These are phyloP conservation scores for Mesitornis unicolor DNA, from an alignment of 2,113 vertebrate species.

Conservation along the genomic window DNA sequence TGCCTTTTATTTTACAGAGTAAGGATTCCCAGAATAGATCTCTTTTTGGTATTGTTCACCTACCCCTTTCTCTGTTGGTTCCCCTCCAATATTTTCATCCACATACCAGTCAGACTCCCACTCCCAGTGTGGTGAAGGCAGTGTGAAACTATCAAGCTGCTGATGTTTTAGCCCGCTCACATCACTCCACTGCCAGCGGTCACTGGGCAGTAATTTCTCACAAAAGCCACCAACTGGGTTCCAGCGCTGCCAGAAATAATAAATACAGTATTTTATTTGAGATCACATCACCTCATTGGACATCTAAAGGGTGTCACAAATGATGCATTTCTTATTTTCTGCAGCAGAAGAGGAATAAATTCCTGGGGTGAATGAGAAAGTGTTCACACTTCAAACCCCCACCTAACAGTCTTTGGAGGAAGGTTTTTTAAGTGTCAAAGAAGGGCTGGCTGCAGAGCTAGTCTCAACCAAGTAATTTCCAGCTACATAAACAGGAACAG, in stretches of 20 bases:
- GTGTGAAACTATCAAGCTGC: constrained; percentile 80
- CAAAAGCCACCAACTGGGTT: constrained; percentile 95
- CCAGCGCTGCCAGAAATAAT: constrained; percentile 84
- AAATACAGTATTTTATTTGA: background rate
- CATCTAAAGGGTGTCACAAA: background rate
- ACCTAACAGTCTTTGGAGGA: background rate
- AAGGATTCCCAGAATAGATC: constrained; percentile 5
- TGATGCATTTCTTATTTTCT: background rate
- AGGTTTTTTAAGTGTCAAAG: background rate
- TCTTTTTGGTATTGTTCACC: constrained; percentile 61
- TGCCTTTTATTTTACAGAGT: background rate
- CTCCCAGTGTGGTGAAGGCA: constrained; percentile 91
- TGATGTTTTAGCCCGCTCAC: constrained; percentile 89
- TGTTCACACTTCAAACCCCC: background rate
- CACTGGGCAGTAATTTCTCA: constrained; percentile 90
- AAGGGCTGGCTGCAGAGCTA: background rate
- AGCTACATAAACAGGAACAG: background rate
- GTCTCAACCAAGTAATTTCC: background rate
- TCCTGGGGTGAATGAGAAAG: background rate
- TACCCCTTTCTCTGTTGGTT: constrained; percentile 94
- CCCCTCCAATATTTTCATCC: constrained; percentile 95
- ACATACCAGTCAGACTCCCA: constrained; percentile 97
- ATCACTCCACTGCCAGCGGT: constrained; percentile 98
- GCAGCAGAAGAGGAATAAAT: background rate
- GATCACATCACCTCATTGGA: background rate